phyloP scores from a whole-genome alignment of 2,888 invertebrate genomes.

The Chaetogeoica ovagalla region DNA sequence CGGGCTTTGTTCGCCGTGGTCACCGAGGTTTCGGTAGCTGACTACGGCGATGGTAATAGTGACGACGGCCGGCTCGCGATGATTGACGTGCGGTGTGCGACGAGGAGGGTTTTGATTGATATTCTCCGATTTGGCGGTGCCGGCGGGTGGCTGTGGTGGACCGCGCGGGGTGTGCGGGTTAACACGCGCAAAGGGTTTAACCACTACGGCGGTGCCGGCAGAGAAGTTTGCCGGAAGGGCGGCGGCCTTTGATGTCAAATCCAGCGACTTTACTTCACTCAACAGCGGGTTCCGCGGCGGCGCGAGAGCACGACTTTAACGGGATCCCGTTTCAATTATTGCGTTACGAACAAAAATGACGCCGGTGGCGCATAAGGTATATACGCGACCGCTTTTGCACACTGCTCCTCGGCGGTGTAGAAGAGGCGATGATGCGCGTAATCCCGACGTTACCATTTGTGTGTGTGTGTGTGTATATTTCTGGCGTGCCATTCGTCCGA shows the following conservation, averaged over 20 bases:
- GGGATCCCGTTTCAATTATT: conserved; percentile 11
- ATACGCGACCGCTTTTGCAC: too few relatives aligned
- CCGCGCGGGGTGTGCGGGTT: background rate
- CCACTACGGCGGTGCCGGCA: conserved; percentile 14
- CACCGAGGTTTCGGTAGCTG: background rate
- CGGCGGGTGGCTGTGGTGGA: too few relatives aligned
- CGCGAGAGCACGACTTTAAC: conserved; percentile 3
- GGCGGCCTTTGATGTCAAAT: conserved; percentile 39
- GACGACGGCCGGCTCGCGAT: conserved; percentile 1
- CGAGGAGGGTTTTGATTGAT: conserved; percentile 32
- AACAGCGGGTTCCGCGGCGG: background rate
- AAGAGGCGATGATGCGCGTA: too few relatives aligned
- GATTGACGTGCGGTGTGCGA: conserved; percentile 28
- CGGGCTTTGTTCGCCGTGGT: conserved; percentile 47
- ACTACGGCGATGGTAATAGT: background rate
- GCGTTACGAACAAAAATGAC: conserved; percentile 17
- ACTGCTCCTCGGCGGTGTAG: too few relatives aligned
- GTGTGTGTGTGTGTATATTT: too few relatives aligned
- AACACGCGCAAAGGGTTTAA: conserved; percentile 34
- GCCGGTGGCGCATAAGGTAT: background rate
- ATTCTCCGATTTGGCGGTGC: conserved; percentile 37
- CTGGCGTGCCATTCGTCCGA: too few relatives aligned
- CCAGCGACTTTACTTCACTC: conserved; percentile 33
- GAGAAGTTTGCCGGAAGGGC: conserved; percentile 33
- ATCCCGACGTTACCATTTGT: too few relatives aligned